These are phyloP conservation scores for Cirrhinus molitorella DNA, from an alignment of 2,797 vertebrate species.

Conservation along the genomic window DNA sequence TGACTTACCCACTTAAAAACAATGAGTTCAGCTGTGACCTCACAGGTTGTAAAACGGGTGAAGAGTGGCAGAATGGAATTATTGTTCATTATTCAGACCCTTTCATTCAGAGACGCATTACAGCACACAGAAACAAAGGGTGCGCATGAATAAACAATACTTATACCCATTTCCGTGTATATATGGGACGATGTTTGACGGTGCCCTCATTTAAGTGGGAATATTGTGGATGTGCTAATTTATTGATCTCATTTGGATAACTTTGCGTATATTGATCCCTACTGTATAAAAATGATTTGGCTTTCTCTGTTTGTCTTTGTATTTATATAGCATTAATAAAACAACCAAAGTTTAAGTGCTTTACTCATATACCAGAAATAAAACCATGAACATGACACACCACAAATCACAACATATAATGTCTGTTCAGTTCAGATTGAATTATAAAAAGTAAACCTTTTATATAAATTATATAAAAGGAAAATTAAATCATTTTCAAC, in stretches of 20 bases:
- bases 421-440: not conserved
- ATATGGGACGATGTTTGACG: not conserved
- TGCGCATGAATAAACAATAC: slow-evolving; percentile 9
- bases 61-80: not conserved
- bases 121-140: not conserved
- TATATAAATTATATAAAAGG: not conserved
- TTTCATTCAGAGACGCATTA: slow-evolving; percentile 14
- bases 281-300: not conserved
- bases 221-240: not conserved
- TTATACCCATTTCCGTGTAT: too few species aligned
- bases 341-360: not conserved
- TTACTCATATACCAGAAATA: not conserved
- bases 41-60: not conserved
- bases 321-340: not conserved
- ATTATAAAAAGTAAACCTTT: not conserved
- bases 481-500: not conserved
- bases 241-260: not conserved
- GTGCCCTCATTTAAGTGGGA: not conserved
- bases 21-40: not conserved
- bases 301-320: not conserved
- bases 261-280: not conserved
- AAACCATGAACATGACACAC: not conserved
- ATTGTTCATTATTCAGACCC: not conserved
- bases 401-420: not conserved
- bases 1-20: not conserved